Evolutionary conservation across 1,140 invertebrate species (phyloP), one percentile per base, ranked within the genome.

Genomic region (Trissolcus basalis): DNA sequence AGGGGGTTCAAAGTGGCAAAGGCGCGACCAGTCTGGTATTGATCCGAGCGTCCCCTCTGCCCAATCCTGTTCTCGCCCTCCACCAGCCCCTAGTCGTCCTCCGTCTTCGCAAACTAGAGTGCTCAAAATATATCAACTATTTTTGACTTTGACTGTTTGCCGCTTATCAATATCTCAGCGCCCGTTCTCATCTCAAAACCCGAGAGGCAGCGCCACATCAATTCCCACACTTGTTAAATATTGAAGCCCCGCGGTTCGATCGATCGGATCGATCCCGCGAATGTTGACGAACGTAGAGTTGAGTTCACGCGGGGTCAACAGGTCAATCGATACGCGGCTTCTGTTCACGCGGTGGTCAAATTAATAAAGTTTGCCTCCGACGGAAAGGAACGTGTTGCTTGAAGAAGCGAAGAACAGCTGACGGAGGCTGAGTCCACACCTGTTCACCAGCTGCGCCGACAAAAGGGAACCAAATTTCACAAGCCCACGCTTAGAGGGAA

Each of bases 1-100:
- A 32, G 77, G 49, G 64, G 64, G 48, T 61, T 72, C 70, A 82
- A 73, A 74, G 77, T 80, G 76, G 74, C 79, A 71, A 78, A 82
- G 83, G 82, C 84, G 82, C 82, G 80, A 83, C 86, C 77, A 61
- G 78, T 78, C 70, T 82, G 83, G 86, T 88, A 88, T 88, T 88
- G 86, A 88, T 88, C 87, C 84, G 85, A 72, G 68, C 78, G 75
- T 83, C 81, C 83, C 84, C 81, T 81, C 77, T 80, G 79, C 78
- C 79, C 82, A 81, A 75, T 71, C 67, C 67, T 67, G 65, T 55
- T 71, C 77, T 67, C 64, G 68, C 64, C 59, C 48, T 78, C 50
- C 60, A 53, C 80, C 83, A 86, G 81, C 81, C 82, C 79, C 81
- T 82, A 84, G 83, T 80, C 81, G 73, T 77, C 67, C 69, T 77